Percentiles rank a stretch among this genome's conserved stretches.
These are phyloP conservation scores for Aurelia aurita DNA, from an alignment of 30 jellyfish, hydroid and myxozoan species.

Conservation along the genomic window DNA sequence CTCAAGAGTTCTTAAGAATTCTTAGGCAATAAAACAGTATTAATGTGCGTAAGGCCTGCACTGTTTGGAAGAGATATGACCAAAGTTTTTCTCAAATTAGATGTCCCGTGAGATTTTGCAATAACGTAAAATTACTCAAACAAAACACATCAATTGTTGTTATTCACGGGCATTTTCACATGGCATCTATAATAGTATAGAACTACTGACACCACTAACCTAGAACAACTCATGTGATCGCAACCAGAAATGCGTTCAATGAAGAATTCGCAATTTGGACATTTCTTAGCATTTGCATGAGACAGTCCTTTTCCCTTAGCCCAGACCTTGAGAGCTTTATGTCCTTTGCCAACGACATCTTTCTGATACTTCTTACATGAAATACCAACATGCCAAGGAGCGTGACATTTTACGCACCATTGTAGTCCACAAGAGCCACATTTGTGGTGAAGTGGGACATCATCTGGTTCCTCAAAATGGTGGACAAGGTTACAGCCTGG, in stretches of 20 bases:
- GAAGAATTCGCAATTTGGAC: constrained; percentile 84
- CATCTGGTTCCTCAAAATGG: constrained; percentile 30
- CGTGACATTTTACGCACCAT: constrained; percentile 89
- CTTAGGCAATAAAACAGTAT: too few relatives aligned
- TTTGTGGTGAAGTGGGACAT: constrained; percentile 49
- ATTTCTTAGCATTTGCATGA: constrained; percentile 80
- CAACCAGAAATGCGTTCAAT: constrained; percentile 89
- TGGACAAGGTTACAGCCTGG: constrained; percentile 89
- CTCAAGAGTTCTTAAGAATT: too few relatives aligned
- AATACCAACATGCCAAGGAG: constrained; percentile 91
- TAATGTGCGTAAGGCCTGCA: too few relatives aligned
- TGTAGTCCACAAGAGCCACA: constrained; percentile 64
- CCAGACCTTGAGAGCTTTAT: constrained; percentile 82
- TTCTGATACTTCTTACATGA: constrained; percentile 72
- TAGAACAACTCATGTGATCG: constrained; percentile 88
- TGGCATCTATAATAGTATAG: neutral
- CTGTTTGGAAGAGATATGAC: too few relatives aligned
- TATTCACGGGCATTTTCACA: neutral
- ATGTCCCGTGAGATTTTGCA: too few relatives aligned
- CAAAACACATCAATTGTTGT: too few relatives aligned
- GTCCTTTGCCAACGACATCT: constrained; percentile 81
- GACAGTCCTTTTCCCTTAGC: constrained; percentile 77
- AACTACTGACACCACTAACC: constrained; percentile 31
- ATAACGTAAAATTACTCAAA: too few relatives aligned
- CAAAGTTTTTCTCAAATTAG: too few relatives aligned